These are phyloP conservation scores for Cosmia trapezina DNA, from an alignment of 2,888 invertebrate species.

Conservation along the genomic window DNA sequence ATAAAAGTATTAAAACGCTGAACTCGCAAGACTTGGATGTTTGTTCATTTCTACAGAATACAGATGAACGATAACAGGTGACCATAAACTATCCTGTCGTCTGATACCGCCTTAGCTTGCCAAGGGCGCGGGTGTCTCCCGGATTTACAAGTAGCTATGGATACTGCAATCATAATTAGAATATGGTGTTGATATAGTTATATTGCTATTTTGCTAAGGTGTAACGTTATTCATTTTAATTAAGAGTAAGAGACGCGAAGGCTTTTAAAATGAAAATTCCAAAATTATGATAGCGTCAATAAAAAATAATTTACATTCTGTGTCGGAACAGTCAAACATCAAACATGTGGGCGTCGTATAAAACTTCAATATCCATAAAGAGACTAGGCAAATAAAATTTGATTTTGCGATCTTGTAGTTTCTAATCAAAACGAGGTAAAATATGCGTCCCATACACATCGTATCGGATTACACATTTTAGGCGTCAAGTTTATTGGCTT, in stretches of 20 bases:
- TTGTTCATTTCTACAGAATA: slow-evolving; percentile 68
- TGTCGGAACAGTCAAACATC: slow-evolving; percentile 19
- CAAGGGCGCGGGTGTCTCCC: slow-evolving; percentile 27
- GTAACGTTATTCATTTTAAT: slow-evolving; percentile 15
- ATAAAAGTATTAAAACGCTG: slow-evolving; percentile 46
- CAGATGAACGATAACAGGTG: slow-evolving; percentile 82
- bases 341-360: slow-evolving; percentile 38
- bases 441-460: slow-evolving; percentile 65
- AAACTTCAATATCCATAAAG: slow-evolving; percentile 59
- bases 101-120: slow-evolving; percentile 67
- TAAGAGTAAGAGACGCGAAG: background rate
- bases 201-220: background rate
- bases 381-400: slow-evolving; percentile 59
- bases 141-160: slow-evolving; percentile 51
- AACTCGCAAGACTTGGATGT: slow-evolving; percentile 55
- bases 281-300: slow-evolving; percentile 16
- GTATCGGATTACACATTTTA: slow-evolving; percentile 76
- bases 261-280: background rate
- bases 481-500: slow-evolving; percentile 80
- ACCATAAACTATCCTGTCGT: slow-evolving; percentile 84
- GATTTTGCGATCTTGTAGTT: slow-evolving; percentile 72
- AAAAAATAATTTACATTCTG: slow-evolving; percentile 36
- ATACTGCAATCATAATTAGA: slow-evolving; percentile 23
- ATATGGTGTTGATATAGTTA: slow-evolving; percentile 2
- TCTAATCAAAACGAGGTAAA: slow-evolving; percentile 70